Conservation (phyloP, 2,888 invertebrate genomes). For the Andrena bucephala region DNA sequence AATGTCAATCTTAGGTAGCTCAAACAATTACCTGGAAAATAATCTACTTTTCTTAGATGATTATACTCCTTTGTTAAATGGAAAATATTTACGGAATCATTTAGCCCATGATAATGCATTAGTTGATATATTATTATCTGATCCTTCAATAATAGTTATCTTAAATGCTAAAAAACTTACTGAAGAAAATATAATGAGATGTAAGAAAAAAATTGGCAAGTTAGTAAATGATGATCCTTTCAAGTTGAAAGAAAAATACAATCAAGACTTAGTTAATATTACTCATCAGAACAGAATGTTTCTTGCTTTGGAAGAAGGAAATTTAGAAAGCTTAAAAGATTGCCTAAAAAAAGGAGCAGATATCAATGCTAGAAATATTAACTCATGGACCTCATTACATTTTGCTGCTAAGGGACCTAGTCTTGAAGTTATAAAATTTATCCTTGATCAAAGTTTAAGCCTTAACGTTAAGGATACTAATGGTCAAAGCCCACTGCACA, state of each 20-base stretch:
- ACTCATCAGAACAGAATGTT: constrained; percentile 5
- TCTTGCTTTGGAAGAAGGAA: not conserved
- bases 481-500: not conserved
- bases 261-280: not conserved
- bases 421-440: constrained; percentile 7
- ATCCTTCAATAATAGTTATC: not conserved
- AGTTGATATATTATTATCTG: not conserved
- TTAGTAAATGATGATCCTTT: not conserved
- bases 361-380: not conserved
- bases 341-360: constrained; percentile 4
- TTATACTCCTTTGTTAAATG: constrained; percentile 56
- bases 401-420: constrained; percentile 11
- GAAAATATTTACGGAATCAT: constrained; percentile 69
- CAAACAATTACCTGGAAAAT: not conserved
- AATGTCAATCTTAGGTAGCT: constrained; percentile 7
- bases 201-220: constrained; percentile 1
- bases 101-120: constrained; percentile 2
- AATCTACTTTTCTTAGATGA: constrained; percentile 8
- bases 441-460: not conserved
- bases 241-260: not conserved
- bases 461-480: not conserved
- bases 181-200: not conserved
- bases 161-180: not conserved
- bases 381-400: not conserved
- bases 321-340: not conserved